Evolutionary conservation across 2,797 vertebrate species (phyloP), one percentile per base, ranked within the genome.

Genomic region (Zalophus californianus): DNA sequence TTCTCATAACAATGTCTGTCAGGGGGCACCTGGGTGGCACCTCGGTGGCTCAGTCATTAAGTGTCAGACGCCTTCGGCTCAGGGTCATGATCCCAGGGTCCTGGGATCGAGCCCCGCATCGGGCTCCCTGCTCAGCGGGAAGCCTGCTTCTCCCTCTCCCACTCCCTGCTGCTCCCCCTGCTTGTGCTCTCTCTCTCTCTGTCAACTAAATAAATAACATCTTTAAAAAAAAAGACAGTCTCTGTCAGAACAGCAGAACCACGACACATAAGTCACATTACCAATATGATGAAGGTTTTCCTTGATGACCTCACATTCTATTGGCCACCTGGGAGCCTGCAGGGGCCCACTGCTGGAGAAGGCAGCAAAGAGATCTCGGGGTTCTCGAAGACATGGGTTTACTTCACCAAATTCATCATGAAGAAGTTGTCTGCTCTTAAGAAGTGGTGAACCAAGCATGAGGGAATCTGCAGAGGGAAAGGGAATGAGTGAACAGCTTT

Each of bases 301-400:
- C 15, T 98, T 92, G 97, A 99, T 98, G 98, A 99, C 99, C 96
- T 99, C 99, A 75, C 99, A 99, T 96, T 99, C 99, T 10, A 98
- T 54, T 1, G 99, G 99, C 99, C 99, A 99, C 32, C 98, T 98
- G 27, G 99, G 99, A 29, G 98, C 78, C 0, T 98, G 98, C 3
- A 98, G 96, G 8, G 98, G 98, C 4, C 96, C 97, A 44, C 66
- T 97, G 2, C 62, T 64, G 0, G 98, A 98, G 29, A 99, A 98
- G 60, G 99, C 95, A 78, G 98, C 97, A 3, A 99, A 99, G 72
- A 99, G 98, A 85, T 99, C 98, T 90, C 91, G 97, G 0, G 99
- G 99, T 73, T 99, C 98, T 84, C 98, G 98, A 38, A 99, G 99
- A 21, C 98, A 99, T 13, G 98, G 98, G 80, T 98, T 78, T 14